These are phyloP conservation scores for Diplolepis rosae DNA, from an alignment of 2,888 invertebrate species.

Conservation along the genomic window DNA sequence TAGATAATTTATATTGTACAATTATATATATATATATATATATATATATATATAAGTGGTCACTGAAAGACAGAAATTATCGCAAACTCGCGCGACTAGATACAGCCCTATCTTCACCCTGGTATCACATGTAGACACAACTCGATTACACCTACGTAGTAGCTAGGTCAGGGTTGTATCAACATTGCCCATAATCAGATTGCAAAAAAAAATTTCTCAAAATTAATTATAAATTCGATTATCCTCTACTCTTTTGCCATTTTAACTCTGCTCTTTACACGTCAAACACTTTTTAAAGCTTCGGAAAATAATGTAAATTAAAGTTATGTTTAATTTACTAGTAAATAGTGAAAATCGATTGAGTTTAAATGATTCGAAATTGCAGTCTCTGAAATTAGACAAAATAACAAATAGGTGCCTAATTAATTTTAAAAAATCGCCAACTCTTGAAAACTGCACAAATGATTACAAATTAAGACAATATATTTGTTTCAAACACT, in stretches of 20 bases:
- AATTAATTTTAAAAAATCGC: not conserved
- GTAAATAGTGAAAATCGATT: too few relatives aligned
- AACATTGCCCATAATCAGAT: conserved; percentile 41
- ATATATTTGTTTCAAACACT: too few relatives aligned
- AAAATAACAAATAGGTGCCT: not conserved
- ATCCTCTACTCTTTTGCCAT: too few relatives aligned
- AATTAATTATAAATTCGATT: not conserved
- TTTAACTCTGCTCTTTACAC: too few relatives aligned
- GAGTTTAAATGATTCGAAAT: too few relatives aligned
- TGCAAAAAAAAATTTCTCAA: not conserved
- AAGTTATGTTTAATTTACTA: too few relatives aligned
- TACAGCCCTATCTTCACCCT: conserved; percentile 60
- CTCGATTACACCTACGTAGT: conserved; percentile 65
- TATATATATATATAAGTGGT: not conserved
- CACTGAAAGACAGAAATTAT: conserved; percentile 59
- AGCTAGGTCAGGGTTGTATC: conserved; percentile 67
- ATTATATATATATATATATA: not conserved
- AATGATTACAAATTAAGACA: too few relatives aligned
- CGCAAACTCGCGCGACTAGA: conserved; percentile 60
- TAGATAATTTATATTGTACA: not conserved
- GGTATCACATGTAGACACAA: conserved; percentile 62
- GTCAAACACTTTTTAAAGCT: too few relatives aligned
- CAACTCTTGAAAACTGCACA: too few relatives aligned
- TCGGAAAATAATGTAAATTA: too few relatives aligned
- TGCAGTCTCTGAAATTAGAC: not conserved